Evolutionary conservation across 2,113 vertebrate species (phyloP).

Genomic region (Mohoua ochrocephala): DNA sequence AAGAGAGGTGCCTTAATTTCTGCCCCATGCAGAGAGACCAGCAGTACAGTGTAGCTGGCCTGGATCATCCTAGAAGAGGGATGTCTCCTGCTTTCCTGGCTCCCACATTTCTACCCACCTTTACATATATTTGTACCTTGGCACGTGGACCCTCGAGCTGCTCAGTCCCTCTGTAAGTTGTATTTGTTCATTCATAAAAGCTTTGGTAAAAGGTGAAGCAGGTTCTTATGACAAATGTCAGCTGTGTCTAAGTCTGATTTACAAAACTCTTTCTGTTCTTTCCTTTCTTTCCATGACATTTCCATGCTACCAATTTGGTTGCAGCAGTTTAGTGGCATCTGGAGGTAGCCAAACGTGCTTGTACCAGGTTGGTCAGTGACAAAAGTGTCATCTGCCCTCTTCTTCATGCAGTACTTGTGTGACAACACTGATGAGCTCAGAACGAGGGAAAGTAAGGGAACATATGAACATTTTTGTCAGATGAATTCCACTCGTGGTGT

Average conservation of each 20-base stretch:
- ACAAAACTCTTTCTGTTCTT: background rate
- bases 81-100: background rate
- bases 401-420: background rate
- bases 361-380: background rate
- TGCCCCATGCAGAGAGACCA: background rate
- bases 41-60: too few relatives aligned
- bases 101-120: background rate
- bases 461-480: background rate
- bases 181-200: background rate
- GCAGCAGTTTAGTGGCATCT: background rate
- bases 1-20: background rate
- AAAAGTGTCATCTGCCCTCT: background rate
- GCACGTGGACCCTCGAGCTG: background rate
- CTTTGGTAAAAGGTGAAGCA: background rate
- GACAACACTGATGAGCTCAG: background rate
- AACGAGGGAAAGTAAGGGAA: background rate
- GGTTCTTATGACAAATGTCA: background rate
- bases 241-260: background rate
- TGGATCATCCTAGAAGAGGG: background rate
- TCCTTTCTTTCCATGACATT: background rate
- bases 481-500: background rate
- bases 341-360: accelerated
- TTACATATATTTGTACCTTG: background rate
- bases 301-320: background rate
- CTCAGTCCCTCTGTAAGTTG: background rate